phyloP scores from a whole-genome alignment of 2,797 vertebrate genomes.

The Ataeniobius toweri region DNA sequence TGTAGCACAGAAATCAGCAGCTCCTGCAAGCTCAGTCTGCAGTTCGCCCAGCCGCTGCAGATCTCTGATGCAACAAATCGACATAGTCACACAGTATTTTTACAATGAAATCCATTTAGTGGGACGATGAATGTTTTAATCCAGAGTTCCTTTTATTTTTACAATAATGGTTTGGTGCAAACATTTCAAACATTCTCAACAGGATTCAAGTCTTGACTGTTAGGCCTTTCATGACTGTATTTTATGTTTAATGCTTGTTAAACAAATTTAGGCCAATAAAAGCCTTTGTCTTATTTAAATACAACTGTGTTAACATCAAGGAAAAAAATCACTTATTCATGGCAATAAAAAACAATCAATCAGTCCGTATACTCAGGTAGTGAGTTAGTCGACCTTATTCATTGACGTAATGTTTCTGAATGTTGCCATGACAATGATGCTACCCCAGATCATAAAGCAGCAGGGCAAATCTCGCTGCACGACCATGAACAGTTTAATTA shows the following conservation, averaged over 20 bases:
- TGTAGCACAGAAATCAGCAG: slow-evolving; percentile 94
- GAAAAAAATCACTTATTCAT: not conserved
- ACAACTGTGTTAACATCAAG: not conserved
- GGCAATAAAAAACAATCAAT: not conserved
- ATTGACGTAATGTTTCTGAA: not conserved
- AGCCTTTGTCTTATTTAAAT: not conserved
- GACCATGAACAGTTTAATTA: not conserved
- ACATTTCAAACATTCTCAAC: not conserved
- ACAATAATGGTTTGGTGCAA: too few species aligned
- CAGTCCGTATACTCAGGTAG: too few species aligned
- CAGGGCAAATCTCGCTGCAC: too few species aligned
- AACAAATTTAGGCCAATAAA: too few species aligned
- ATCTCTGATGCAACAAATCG: slow-evolving; percentile 78
- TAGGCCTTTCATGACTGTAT: too few species aligned
- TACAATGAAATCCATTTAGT: too few species aligned
- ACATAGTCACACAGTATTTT: too few species aligned
- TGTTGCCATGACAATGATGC: not conserved
- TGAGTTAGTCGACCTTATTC: not conserved
- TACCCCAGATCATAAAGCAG: not conserved
- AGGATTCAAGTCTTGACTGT: not conserved
- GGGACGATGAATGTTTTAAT: too few species aligned
- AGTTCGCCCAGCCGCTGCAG: slow-evolving; percentile 93
- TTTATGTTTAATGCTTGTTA: not conserved
- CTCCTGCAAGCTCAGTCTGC: slow-evolving; percentile 91
- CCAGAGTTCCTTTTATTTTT: too few species aligned